A percentile compares a stretch with the other conserved stretches of the same genome.
phyloP scores from a whole-genome alignment of 2,888 invertebrate species.

The Xylophagus ater region DNA sequence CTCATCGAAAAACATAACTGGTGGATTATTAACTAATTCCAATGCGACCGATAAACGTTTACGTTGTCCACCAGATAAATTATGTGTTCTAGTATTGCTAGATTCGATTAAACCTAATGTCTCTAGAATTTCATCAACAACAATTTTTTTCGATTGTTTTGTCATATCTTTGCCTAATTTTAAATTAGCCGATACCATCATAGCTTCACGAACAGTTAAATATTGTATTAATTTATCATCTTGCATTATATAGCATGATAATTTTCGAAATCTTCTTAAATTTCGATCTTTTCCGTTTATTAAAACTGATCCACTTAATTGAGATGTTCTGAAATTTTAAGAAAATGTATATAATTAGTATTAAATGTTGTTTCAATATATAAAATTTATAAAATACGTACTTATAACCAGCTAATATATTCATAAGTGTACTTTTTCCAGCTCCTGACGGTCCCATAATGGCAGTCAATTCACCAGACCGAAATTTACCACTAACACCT shows the following conservation, averaged over 20 bases:
- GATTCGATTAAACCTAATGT: conserved; percentile 72
- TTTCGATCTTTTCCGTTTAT: conserved; percentile 84
- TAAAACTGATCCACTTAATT: conserved; percentile 71
- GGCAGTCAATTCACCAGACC: conserved; percentile 83
- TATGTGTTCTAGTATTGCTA: conserved; percentile 64
- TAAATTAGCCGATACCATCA: conserved; percentile 87
- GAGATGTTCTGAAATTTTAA: conserved; percentile 57
- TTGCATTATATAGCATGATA: conserved; percentile 96
- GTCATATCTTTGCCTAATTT: conserved; percentile 75
- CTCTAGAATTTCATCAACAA: conserved; percentile 77
- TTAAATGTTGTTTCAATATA: neutral
- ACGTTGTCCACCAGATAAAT: conserved; percentile 81
- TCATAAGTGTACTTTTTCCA: conserved; percentile 75
- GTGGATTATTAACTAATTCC: conserved; percentile 91
- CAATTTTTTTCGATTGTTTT: conserved; percentile 59
- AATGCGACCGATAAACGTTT: conserved; percentile 84
- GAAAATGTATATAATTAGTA: conserved; percentile 6
- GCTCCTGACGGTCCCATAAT: conserved; percentile 90
- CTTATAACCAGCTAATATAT: conserved; percentile 81
- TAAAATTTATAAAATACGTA: conserved; percentile 38
- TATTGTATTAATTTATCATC: conserved; percentile 82
- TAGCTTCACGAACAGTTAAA: conserved; percentile 81
- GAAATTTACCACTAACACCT: conserved; percentile 78
- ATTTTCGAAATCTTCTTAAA: conserved; percentile 76
- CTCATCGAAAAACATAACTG: conserved; percentile 96